Conservation (phyloP, 2,113 vertebrate genomes). For the Zosterops japonicus region DNA sequence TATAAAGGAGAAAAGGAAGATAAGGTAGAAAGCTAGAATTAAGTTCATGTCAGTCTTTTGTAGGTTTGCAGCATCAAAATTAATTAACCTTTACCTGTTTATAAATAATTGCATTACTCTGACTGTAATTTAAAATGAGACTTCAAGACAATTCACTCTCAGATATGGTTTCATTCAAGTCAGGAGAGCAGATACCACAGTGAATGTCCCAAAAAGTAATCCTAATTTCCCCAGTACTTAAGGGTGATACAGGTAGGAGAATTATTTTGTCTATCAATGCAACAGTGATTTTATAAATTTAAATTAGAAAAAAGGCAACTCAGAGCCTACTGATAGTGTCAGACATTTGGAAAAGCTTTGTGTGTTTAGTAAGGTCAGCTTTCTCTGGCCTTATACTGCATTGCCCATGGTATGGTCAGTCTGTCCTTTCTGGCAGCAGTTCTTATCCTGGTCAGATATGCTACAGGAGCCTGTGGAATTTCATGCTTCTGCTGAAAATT, state of each 20-base stretch:
- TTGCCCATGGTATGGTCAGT: background rate
- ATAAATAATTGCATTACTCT: background rate
- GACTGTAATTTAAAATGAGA: background rate
- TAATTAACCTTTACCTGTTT: background rate
- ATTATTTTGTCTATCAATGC: background rate
- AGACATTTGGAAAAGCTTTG: background rate
- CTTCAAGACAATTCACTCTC: background rate
- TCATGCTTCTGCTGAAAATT: background rate
- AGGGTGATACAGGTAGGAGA: background rate
- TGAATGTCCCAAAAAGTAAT: background rate
- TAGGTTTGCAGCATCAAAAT: background rate
- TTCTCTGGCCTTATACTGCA: background rate
- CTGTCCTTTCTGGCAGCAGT: background rate
- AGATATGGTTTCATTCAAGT: background rate
- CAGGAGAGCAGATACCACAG: background rate
- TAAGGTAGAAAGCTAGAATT: background rate
- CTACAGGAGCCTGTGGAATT: background rate
- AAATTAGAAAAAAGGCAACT: background rate
- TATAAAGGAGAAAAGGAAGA: background rate
- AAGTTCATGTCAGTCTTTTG: background rate
- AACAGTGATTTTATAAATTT: background rate
- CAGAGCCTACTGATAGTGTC: background rate
- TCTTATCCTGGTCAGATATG: background rate
- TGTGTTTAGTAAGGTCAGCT: background rate
- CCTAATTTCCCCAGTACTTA: background rate